Evolutionary conservation across 2,113 vertebrate species (phyloP).

Genomic region (Hoplias malabaricus): DNA sequence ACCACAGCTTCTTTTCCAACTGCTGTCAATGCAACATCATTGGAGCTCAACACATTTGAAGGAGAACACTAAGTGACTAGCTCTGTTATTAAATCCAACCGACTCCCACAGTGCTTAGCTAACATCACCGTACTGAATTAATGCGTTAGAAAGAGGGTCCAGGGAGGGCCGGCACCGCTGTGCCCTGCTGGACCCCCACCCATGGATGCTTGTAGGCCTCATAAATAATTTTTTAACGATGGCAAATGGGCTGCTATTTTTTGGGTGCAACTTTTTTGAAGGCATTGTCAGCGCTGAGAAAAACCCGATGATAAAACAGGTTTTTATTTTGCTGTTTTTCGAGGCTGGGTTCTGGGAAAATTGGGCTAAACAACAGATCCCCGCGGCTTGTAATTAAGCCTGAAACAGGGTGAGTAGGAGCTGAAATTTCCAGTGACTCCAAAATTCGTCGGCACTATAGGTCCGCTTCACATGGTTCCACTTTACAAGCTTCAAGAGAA

Average conservation of each 20-base stretch:
- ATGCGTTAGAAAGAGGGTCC: too few relatives aligned
- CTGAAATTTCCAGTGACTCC: slow-evolving; percentile 71
- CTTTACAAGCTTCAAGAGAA: slow-evolving; percentile 75
- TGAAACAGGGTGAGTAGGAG: slow-evolving; percentile 73
- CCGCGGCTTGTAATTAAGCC: slow-evolving; percentile 72
- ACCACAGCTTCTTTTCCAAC: too few relatives aligned
- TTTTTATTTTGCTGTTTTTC: slow-evolving; percentile 55
- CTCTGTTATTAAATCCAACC: too few relatives aligned
- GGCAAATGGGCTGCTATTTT: slow-evolving; percentile 12
- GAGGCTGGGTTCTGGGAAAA: slow-evolving; percentile 60
- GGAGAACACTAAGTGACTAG: too few relatives aligned
- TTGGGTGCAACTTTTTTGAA: slow-evolving; percentile 49
- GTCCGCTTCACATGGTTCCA: slow-evolving; percentile 75
- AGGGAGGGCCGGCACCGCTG: too few relatives aligned
- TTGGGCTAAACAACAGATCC: slow-evolving; percentile 67
- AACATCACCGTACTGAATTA: too few relatives aligned
- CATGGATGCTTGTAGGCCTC: too few relatives aligned
- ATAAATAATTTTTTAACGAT: too few relatives aligned
- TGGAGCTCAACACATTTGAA: too few relatives aligned
- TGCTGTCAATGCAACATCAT: too few relatives aligned
- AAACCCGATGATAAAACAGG: slow-evolving; percentile 54
- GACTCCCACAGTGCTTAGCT: too few relatives aligned
- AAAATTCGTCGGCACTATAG: slow-evolving; percentile 63
- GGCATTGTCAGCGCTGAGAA: slow-evolving; percentile 50
- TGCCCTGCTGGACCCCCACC: too few relatives aligned